Conservation (phyloP, 2,113 vertebrate genomes). For the Callipepla californica region DNA sequence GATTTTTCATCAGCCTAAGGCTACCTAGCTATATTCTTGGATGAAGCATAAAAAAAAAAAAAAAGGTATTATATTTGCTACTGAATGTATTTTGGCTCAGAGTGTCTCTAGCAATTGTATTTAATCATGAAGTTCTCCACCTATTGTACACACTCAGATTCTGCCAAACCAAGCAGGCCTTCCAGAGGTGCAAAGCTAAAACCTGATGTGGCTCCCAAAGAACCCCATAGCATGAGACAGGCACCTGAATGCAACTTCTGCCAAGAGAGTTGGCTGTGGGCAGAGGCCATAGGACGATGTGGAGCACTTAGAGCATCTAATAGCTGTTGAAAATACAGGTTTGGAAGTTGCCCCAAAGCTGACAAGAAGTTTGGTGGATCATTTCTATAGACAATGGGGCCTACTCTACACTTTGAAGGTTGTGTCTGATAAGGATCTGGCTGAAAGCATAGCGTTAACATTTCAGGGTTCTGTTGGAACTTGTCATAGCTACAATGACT, state of each 20-base stretch:
- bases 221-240: fast-evolving
- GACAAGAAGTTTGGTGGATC: neutral
- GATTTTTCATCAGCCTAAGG: neutral
- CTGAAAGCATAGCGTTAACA: neutral
- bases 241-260: neutral
- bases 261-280: neutral
- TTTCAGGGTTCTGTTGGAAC: neutral
- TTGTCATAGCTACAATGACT: neutral
- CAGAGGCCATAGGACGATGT: fast-evolving
- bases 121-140: neutral
- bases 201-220: neutral
- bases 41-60: neutral
- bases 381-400: neutral
- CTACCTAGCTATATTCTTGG: neutral
- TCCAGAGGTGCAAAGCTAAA: neutral
- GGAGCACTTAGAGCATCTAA: fast-evolving
- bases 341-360: neutral
- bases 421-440: neutral
- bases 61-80: neutral
- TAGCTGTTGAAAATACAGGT: neutral
- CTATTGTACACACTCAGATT: neutral
- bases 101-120: neutral
- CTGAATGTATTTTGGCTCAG: neutral
- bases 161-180: neutral
- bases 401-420: neutral